phyloP scores from a whole-genome alignment of 2,888 invertebrate genomes.

The Tortricodes alternella region DNA sequence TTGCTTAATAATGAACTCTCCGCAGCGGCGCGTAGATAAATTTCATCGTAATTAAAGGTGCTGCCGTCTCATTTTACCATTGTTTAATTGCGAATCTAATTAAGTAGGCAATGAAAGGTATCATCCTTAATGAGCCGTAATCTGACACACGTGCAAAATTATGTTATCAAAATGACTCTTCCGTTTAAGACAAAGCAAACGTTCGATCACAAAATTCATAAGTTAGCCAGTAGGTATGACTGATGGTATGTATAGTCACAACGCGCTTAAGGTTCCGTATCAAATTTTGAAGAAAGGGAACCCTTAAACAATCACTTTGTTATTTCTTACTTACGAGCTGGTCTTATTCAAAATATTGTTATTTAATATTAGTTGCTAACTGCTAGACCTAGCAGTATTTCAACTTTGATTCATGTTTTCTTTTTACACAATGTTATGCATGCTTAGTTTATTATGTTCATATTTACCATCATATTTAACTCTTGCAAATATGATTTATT shows the following conservation, averaged over 20 bases:
- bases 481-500: too few relatives aligned
- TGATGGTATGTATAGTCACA: background rate
- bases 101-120: slow-evolving; percentile 40
- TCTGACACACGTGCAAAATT: background rate
- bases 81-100: slow-evolving; percentile 34
- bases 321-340: too few relatives aligned
- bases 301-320: too few relatives aligned
- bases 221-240: background rate
- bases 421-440: too few relatives aligned
- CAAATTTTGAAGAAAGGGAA: too few relatives aligned
- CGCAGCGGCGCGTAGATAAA: background rate
- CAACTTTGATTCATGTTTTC: too few relatives aligned
- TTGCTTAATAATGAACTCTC: background rate
- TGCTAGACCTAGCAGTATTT: too few relatives aligned
- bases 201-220: slow-evolving; percentile 4
- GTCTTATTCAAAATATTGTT: too few relatives aligned
- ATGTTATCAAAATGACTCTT: slow-evolving; percentile 2
- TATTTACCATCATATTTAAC: too few relatives aligned
- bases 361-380: too few relatives aligned
- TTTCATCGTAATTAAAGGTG: slow-evolving; percentile 14
- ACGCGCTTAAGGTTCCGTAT: too few relatives aligned
- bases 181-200: background rate
- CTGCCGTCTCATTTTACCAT: slow-evolving; percentile 13
- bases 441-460: too few relatives aligned
- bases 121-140: slow-evolving; percentile 11